phyloP scores from a whole-genome alignment of 2,113 vertebrate genomes.

The Leucopternis melanops region DNA sequence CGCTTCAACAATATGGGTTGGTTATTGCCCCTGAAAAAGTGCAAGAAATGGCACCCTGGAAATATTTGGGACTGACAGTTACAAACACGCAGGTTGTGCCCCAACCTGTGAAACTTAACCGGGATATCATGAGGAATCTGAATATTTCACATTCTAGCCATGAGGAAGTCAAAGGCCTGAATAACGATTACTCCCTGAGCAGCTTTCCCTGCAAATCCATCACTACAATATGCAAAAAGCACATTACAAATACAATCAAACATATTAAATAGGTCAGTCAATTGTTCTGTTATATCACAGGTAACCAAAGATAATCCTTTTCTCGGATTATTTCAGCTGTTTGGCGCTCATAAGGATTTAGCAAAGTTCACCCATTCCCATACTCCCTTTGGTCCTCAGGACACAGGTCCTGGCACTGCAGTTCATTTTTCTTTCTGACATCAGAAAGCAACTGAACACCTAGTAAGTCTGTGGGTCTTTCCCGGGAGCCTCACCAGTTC shows the following conservation, averaged over 20 bases:
- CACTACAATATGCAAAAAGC: background rate
- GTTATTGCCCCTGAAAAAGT: too few species aligned
- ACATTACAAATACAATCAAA: background rate
- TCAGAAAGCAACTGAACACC: background rate
- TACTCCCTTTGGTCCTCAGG: background rate
- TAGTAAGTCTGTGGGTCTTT: background rate
- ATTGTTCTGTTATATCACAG: background rate
- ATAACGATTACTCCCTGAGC: background rate
- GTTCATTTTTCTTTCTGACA: background rate
- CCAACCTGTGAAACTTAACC: too few species aligned
- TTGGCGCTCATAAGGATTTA: background rate
- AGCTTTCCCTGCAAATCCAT: background rate
- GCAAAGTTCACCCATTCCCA: background rate
- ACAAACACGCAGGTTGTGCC: too few species aligned
- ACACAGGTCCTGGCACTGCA: background rate
- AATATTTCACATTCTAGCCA: background rate
- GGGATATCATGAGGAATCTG: background rate
- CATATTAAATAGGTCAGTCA: background rate
- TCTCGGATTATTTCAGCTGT: background rate
- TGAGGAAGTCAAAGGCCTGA: background rate
- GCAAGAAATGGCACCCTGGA: too few species aligned
- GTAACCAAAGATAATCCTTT: background rate
- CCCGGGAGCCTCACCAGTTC: background rate
- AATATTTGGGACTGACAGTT: too few species aligned
- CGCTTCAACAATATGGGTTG: too few species aligned